phyloP scores from a whole-genome alignment of 2,113 vertebrate genomes.

The Oryzias woworae region DNA sequence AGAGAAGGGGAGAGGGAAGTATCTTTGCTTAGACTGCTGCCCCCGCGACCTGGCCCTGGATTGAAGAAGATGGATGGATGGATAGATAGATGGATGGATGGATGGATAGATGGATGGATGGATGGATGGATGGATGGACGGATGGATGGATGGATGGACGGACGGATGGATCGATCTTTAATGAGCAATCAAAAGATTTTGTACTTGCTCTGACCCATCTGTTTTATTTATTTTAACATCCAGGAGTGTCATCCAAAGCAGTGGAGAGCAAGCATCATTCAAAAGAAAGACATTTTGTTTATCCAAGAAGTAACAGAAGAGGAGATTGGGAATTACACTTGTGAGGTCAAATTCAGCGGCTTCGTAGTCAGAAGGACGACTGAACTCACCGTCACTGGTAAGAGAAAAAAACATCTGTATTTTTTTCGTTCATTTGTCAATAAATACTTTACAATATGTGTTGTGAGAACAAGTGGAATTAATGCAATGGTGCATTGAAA shows the following conservation, averaged over 20 bases:
- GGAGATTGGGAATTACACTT: conserved; percentile 98
- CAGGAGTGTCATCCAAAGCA: conserved; percentile 81
- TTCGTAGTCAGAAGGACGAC: conserved; percentile 94
- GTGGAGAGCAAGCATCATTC: conserved; percentile 87
- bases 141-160: too few species aligned
- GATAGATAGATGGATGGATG: too few species aligned
- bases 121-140: too few species aligned
- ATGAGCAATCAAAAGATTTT: neutral
- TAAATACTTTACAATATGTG: neutral
- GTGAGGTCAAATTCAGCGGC: conserved; percentile 90
- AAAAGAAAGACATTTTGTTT: conserved; percentile 86
- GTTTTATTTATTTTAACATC: conserved; percentile 20
- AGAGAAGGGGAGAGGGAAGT: too few species aligned
- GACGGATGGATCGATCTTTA: too few species aligned
- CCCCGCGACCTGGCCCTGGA: too few species aligned
- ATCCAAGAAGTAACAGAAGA: conserved; percentile 94
- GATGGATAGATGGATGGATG: too few species aligned
- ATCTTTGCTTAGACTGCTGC: too few species aligned
- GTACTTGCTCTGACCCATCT: neutral
- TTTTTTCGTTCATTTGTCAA: too few species aligned
- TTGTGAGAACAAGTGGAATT: neutral
- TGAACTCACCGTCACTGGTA: conserved; percentile 92
- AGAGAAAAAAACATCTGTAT: conserved; percentile 17
- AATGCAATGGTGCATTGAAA: neutral
- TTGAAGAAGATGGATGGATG: too few species aligned